Evolutionary conservation across 2,113 vertebrate species (phyloP).

Genomic region (Podiceps cristatus): DNA sequence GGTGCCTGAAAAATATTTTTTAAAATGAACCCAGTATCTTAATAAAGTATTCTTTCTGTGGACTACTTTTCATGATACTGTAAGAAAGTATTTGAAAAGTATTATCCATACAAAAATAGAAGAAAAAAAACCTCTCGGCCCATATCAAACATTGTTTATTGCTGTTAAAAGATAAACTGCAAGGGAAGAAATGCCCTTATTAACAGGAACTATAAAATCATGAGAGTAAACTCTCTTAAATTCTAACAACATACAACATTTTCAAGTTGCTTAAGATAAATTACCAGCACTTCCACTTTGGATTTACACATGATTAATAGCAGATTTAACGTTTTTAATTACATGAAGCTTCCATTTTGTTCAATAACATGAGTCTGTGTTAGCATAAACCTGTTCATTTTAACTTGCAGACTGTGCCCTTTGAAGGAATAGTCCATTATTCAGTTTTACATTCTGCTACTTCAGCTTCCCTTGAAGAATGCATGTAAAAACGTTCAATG

Average conservation of each 20-base stretch:
- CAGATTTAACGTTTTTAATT: slow-evolving; percentile 82
- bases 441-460: slow-evolving; percentile 85
- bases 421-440: slow-evolving; percentile 80
- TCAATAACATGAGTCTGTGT: slow-evolving; percentile 74
- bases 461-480: slow-evolving; percentile 86
- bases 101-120: neutral
- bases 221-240: slow-evolving; percentile 12
- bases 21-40: neutral
- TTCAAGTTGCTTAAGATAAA: slow-evolving; percentile 80
- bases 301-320: slow-evolving; percentile 79
- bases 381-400: slow-evolving; percentile 67
- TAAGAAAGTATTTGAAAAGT: neutral
- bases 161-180: slow-evolving; percentile 4
- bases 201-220: slow-evolving; percentile 15
- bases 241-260: slow-evolving; percentile 52
- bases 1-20: neutral
- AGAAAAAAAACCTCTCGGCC: neutral
- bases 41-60: neutral
- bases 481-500: slow-evolving; percentile 77
- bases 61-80: neutral
- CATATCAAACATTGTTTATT: neutral
- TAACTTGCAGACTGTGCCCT: slow-evolving; percentile 75
- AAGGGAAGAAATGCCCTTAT: neutral
- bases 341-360: slow-evolving; percentile 74
- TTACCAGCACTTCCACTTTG: slow-evolving; percentile 64